phyloP scores from a whole-genome alignment of 2,888 invertebrate genomes.

The Melinopterus prodromus region DNA sequence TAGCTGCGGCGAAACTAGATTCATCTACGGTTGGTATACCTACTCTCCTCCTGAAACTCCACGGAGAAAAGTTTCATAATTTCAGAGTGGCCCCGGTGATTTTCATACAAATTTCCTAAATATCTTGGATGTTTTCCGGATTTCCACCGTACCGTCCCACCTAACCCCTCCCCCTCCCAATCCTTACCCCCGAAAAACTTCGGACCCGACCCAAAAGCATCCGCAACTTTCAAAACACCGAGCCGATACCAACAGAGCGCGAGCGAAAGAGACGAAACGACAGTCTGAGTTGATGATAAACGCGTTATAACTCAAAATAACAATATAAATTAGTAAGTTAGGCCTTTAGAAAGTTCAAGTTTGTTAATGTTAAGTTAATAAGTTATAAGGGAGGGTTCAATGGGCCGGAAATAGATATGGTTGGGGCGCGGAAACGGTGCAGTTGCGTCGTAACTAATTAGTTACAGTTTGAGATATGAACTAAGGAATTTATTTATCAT shows the following conservation, averaged over 20 bases:
- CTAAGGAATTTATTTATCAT: too few species aligned
- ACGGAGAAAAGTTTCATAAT: background rate
- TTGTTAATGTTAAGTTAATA: background rate
- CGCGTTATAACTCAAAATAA: background rate
- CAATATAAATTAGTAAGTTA: background rate
- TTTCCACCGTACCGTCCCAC: background rate
- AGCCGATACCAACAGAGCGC: background rate
- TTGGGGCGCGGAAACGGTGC: background rate
- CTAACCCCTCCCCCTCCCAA: background rate
- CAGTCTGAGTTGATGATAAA: background rate
- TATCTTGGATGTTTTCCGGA: background rate
- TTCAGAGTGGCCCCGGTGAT: background rate
- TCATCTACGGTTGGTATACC: too few species aligned
- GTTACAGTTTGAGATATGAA: too few species aligned
- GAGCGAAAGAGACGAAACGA: background rate
- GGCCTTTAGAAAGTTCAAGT: background rate
- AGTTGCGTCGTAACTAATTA: too few species aligned
- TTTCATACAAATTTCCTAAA: background rate
- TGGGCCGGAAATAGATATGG: background rate
- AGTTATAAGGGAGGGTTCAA: background rate
- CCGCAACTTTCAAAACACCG: background rate
- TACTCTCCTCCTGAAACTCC: too few species aligned
- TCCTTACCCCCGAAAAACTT: background rate
- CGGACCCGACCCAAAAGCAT: background rate
- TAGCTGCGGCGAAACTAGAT: too few species aligned